These are phyloP conservation scores for Thaumetopoea pityocampa DNA, from an alignment of 1,140 invertebrate species.

Conservation along the genomic window DNA sequence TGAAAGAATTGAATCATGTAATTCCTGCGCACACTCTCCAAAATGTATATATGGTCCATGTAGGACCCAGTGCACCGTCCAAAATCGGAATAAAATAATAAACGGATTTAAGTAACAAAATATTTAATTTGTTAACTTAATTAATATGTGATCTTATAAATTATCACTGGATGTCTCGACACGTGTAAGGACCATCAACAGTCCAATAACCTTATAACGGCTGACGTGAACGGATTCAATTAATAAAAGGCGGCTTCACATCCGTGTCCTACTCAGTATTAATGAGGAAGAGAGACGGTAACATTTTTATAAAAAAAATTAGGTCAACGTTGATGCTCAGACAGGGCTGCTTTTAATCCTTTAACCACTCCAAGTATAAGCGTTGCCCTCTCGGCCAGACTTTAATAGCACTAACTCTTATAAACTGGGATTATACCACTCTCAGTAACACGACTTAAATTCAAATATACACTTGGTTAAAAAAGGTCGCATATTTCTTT, in stretches of 20 bases:
- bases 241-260: not conserved
- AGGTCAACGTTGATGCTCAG: slow-evolving; percentile 19
- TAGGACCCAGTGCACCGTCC: too few relatives aligned
- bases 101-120: too few relatives aligned
- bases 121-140: too few relatives aligned
- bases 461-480: slow-evolving; percentile 34
- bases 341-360: slow-evolving; percentile 26
- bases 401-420: slow-evolving; percentile 45
- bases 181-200: too few relatives aligned
- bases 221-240: slow-evolving; percentile 2
- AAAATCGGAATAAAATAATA: too few relatives aligned
- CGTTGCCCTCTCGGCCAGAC: slow-evolving; percentile 21
- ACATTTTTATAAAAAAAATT: slow-evolving; percentile 18
- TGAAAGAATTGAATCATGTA: too few relatives aligned
- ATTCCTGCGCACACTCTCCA: too few relatives aligned
- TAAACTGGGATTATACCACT: slow-evolving; percentile 39
- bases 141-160: too few relatives aligned
- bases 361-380: slow-evolving; percentile 27
- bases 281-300: slow-evolving; percentile 1
- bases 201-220: not conserved
- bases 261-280: not conserved
- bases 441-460: slow-evolving; percentile 33
- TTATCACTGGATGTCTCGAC: too few relatives aligned
- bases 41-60: too few relatives aligned
- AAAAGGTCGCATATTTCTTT: slow-evolving; percentile 21